Base-by-base conservation (phyloP, 2,888 invertebrate species). In the Idaea aversata region DNA sequence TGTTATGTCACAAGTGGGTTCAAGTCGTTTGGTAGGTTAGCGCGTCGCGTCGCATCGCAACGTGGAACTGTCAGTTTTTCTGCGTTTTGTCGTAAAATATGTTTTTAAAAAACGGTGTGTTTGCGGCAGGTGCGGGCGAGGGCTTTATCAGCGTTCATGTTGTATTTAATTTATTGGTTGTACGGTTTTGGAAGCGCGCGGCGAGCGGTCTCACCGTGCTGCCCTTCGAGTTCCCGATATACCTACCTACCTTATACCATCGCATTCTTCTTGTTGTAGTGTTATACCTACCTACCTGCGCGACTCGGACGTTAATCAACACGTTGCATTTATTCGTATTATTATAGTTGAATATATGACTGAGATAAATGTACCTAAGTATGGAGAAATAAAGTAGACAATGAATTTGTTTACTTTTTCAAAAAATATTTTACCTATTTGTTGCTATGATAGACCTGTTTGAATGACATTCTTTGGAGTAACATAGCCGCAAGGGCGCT, bases 21-120 rank as follows among this genome's bases (percentile, higher is more conserved):
- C 57, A 57, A 7, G 59, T 59, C 47, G 63, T 60, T 61, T 61
- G 67, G 67, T 70, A 70, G 68, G 67, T 34, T 61, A 68, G 66
- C 69, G 68, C 70, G 67, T 61, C 64, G 65, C 59, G 58, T 58
- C 13, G 15, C 58, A 16, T 36, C 65, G 68, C 61, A 57, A 63
- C 58, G 63, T 67, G 60, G 62, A 69, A 70, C 81, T 82, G 85
- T 84, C 83, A 81, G 77, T 86, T 87, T 87, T 88, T 85, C 84
- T 85, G 86, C 87, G 80, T 84, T 86, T 83, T 77, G 79, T 77
- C 78, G 82, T 87, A 86, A 86, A 86, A 85, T 87, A 86, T 86
- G 83, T 84, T 80, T 84, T 79, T 79, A 83, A 86, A 86, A 83
- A 84, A 80, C 77, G 74, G 76, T 75, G 78, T 76, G 76, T 78